Evolutionary conservation across 2,888 invertebrate genomes (phyloP), one percentile per base, ranked within the genome.

Genomic region (Cerceris rybyensis): DNA sequence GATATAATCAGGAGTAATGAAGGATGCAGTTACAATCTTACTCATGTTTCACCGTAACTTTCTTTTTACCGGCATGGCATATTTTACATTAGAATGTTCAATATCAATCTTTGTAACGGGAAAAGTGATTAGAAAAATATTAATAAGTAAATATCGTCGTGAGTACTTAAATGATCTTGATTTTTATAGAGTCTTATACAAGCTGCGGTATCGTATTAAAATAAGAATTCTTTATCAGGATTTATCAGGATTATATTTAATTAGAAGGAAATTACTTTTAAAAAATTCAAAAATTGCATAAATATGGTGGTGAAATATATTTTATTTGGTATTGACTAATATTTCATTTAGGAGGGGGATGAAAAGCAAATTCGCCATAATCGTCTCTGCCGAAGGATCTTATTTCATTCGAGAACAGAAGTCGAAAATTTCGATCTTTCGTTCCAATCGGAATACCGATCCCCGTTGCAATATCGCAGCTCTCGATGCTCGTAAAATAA

Each of bases 401-500:
- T 50, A n/a, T 50, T n/a, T 11, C 50, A 50, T 7, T 54, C 57
- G 2, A 9, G 13, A 39, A 13, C 39, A 17, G 9, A 57, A 17
- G 17, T 8, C 17, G 28, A 59, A 59, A 59, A 7, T 42, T 59
- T 42, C 6, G 28, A 41, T 14, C 7, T n/a, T 14, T 42, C 11
- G 1, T 4, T 7, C n/a, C 52, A 43, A 50, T 58, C 64, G 64
- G 11, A 14, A 14, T 13, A 58, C 55, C 39, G 57, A 69, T 64
- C 60, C 75, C 68, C 54, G 80, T 78, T 84, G 81, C 79, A 87
- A 87, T 87, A 84, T 85, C 81, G 84, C 84, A 77, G 69, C 86
- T 85, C 87, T 75, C 78, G 86, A 81, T 79, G 83, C 85, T 88
- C 88, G 86, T 90, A 89, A 90, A 90, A 88, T 90, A 90, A 90